phyloP scores from a whole-genome alignment of 2,888 invertebrate genomes.

The Lasius platythorax region DNA sequence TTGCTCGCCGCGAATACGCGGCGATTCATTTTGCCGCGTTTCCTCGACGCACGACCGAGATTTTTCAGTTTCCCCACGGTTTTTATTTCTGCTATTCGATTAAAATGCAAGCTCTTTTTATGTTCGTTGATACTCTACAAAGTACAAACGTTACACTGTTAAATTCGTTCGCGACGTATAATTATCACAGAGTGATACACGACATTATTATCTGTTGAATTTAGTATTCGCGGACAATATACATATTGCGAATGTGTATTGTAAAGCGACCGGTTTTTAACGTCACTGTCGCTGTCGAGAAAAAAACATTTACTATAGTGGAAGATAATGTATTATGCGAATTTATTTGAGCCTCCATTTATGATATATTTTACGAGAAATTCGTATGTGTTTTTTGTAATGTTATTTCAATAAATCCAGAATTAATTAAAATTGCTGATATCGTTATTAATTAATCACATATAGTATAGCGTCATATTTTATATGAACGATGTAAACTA shows the following conservation, averaged over 20 bases:
- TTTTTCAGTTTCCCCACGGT: slow-evolving; percentile 6
- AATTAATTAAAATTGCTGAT: slow-evolving; percentile 7
- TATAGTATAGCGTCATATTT: neutral
- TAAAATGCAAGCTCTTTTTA: slow-evolving; percentile 53
- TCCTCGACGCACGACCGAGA: slow-evolving; percentile 11
- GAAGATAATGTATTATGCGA: slow-evolving; percentile 13
- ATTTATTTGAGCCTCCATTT: neutral
- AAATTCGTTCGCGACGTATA: slow-evolving; percentile 30
- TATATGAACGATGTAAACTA: neutral
- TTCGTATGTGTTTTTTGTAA: neutral
- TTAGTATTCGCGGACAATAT: slow-evolving; percentile 33
- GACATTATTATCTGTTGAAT: slow-evolving; percentile 41
- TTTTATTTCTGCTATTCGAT: slow-evolving; percentile 31
- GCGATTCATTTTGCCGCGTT: slow-evolving; percentile 22
- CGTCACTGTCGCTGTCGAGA: slow-evolving; percentile 1
- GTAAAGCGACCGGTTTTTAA: slow-evolving; percentile 18
- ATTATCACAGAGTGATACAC: slow-evolving; percentile 39
- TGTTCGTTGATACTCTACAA: slow-evolving; percentile 16
- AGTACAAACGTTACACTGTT: slow-evolving; percentile 31
- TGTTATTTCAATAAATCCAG: neutral
- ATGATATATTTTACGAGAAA: neutral
- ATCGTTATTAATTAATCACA: neutral
- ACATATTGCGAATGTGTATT: slow-evolving; percentile 31
- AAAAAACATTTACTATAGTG: neutral
- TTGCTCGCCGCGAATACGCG: slow-evolving; percentile 8